Evolutionary conservation across 1,140 invertebrate species (phyloP).

Genomic region (Pseudomyrmex flavicornis): DNA sequence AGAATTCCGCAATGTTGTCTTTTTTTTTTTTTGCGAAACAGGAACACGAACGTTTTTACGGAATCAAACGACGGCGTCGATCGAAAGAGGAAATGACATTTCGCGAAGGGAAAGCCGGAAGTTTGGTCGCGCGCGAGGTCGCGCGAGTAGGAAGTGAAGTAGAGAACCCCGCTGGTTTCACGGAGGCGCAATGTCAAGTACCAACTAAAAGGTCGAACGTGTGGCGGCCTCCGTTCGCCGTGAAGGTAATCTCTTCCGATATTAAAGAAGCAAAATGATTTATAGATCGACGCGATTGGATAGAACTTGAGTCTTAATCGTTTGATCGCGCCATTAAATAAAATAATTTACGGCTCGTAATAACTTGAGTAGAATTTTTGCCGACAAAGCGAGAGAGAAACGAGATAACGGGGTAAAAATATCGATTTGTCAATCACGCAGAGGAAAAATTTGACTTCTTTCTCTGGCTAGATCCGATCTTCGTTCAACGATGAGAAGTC

Average conservation of each 20-base stretch:
- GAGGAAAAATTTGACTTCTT: not conserved
- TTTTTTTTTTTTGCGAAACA: not conserved
- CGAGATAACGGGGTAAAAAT: constrained; percentile 11
- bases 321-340: not conserved
- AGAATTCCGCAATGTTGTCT: no score
- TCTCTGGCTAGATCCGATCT: constrained; percentile 23
- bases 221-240: not conserved
- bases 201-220: constrained; percentile 44
- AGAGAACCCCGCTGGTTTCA: constrained; percentile 48
- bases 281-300: not conserved
- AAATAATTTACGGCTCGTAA: not conserved
- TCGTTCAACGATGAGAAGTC: not conserved
- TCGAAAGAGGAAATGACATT: constrained; percentile 70
- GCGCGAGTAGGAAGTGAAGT: constrained; percentile 63
- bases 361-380: not conserved
- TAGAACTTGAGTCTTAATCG: not conserved
- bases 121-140: constrained; percentile 58
- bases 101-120: constrained; percentile 70
- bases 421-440: constrained; percentile 27
- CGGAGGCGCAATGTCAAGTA: constrained; percentile 65
- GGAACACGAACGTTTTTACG: constrained; percentile 46
- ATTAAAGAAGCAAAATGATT: constrained; percentile 17
- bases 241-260: no score
- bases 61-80: constrained; percentile 32
- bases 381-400: not conserved